Base-by-base conservation (phyloP, 2,888 invertebrate genomes). In the Trachelus iudaicus region DNA sequence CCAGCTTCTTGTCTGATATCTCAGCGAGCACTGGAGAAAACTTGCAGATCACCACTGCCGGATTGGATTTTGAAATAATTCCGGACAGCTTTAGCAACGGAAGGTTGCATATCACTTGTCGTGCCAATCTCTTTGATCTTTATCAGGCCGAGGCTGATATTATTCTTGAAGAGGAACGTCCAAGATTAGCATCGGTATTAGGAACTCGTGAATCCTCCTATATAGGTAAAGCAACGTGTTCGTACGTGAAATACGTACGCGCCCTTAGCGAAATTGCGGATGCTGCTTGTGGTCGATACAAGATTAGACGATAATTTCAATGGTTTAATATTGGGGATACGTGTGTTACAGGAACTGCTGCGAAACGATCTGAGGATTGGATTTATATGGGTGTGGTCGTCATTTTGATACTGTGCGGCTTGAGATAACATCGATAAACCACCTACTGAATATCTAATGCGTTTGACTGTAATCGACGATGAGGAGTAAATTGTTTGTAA, bases 151-250 rank as follows among this genome's bases (percentile, higher is more conserved):
- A 94, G 83, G 93, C 94, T 77, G 95, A 94, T 90, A 92, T 94
- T 82, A 92, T 94, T 85, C 93, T 96, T 87, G 95, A 95, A 90
- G 95, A 96, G 92, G 95, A 96, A 91, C 94, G 94, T 87, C 96
- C 96, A 80, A 94, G 95, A 91, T 94, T 95, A 86, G 95, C 96
- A 81, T 95, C 95, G 79, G 95, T 96, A 86, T 92, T 96, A 85
- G 95, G 95, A 85, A 95, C 95, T 81, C 93, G 94, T 81, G 95
- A 95, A 92, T 93, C 93, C 84, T 93, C 94, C 78, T 89, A 88
- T 68, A 85, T 83, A 76, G 85, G 88, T 88, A 87, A 85, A 69
- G 69, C 23, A 23, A 40, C 23, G 15, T 40, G 23, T 69, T 73
- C 23, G 6, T 40, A 9, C 6, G 6, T 40, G 23, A 15, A 15